phyloP scores from a whole-genome alignment of 2,113 vertebrate species.

The Chlorocebus sabaeus region DNA sequence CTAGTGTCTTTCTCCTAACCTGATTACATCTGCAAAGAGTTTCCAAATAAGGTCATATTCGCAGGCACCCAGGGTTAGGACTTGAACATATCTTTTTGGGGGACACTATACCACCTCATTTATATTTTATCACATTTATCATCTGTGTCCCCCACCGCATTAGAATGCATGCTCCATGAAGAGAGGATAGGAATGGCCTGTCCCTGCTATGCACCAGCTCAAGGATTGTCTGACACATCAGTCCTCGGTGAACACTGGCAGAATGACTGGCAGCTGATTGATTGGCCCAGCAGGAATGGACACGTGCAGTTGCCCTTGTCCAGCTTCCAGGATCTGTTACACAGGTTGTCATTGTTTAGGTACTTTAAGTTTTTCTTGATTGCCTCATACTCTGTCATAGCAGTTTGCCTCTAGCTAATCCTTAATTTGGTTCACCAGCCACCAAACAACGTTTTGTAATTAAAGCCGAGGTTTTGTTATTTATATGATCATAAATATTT shows the following conservation, averaged over 20 bases:
- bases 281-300: rapidly evolving
- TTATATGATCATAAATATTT: neutral
- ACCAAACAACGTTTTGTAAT: neutral
- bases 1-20: neutral
- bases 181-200: neutral
- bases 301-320: neutral
- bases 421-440: neutral
- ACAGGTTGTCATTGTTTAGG: neutral
- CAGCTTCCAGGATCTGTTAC: neutral
- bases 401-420: neutral
- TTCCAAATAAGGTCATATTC: neutral
- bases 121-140: too few relatives aligned
- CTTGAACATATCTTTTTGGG: neutral
- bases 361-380: too few relatives aligned
- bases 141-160: neutral
- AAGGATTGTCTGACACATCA: too few relatives aligned
- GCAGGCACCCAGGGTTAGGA: neutral
- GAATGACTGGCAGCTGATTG: rapidly evolving
- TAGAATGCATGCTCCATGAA: neutral
- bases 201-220: neutral
- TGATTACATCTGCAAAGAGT: neutral
- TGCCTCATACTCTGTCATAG: neutral
- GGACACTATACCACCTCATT: neutral
- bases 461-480: neutral
- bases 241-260: neutral